Percentiles rank a stretch among this genome's conserved stretches.
These are phyloP conservation scores for Nesometra sesokonis DNA, from an alignment of 35 echinoderm and acorn worm genomes.

Conservation along the genomic window DNA sequence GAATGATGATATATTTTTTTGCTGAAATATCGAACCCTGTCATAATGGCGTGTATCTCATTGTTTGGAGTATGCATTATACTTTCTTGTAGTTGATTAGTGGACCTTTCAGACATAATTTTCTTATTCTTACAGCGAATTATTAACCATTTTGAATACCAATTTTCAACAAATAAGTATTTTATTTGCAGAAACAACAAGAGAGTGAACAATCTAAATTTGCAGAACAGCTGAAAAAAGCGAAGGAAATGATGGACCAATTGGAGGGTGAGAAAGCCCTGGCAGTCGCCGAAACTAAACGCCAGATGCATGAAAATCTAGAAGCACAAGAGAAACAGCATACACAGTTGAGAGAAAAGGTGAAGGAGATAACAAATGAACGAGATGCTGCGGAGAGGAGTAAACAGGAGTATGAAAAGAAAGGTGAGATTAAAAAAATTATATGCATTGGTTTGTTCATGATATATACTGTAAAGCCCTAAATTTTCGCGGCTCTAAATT, in stretches of 20 bases:
- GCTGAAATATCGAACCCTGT: no score
- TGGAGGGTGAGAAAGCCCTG: slow-evolving; percentile 54
- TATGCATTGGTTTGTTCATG: no score
- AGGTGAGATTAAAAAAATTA: slow-evolving; percentile 13
- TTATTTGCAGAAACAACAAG: slow-evolving; percentile 53
- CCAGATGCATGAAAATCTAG: slow-evolving; percentile 82
- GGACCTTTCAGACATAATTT: no score
- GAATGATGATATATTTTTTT: no score
- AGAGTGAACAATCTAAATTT: slow-evolving; percentile 60
- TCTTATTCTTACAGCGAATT: no score
- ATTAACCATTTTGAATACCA: no score
- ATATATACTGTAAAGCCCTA: no score
- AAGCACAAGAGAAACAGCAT: slow-evolving; percentile 36
- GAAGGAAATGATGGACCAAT: slow-evolving; percentile 63
- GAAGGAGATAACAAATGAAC: slow-evolving; percentile 22
- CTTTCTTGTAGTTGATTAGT: no score
- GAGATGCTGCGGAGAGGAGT: slow-evolving; percentile 10
- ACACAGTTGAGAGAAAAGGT: slow-evolving; percentile 48
- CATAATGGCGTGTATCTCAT: no score
- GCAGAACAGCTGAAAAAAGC: slow-evolving; percentile 73
- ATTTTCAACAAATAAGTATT: no score
- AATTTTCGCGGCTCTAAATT: no score
- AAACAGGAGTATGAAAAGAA: slow-evolving; percentile 22
- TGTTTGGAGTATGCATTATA: no score
- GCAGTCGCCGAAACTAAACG: slow-evolving; percentile 80